Base-by-base conservation (phyloP, 2,797 vertebrate species). In the Chaunax sp. region DNA sequence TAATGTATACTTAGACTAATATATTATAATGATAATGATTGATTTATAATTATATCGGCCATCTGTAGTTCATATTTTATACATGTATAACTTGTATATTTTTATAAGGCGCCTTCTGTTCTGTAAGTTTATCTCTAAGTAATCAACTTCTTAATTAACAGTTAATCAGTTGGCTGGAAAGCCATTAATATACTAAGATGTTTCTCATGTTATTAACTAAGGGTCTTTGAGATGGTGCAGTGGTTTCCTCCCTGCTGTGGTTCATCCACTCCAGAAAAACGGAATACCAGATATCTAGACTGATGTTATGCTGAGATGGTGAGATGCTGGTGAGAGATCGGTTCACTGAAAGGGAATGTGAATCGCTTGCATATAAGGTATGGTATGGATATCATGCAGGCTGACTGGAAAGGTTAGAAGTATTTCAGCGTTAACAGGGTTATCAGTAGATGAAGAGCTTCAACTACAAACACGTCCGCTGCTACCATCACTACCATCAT, bases 331-430 rank as follows among this genome's bases (percentile, higher is more conserved):
- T 81, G 88, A 80, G 72, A 82, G 43, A 84, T 55, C 75, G 69
- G 80, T 77, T 87, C 78, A 75, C 82, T 80, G 38, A 55, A 71
- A 45, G 58, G 71, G 73, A 67, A 55, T 68, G 78, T 82, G 85
- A 89, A 82, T 67, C 74, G 83, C 74, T 84, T 73, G 81, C 67
- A 78, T 86, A 79, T 83, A 74, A 53, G 83, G 58, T 82, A 89
- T 87, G 83, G 73, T 88, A 90, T 90, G 90, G 62, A 82, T 59
- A 65, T 78, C 80, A 90, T 92, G 89, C 87, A 86, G 65, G 84
- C 80, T 74, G 74, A 69, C 73, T 74, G 70, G 44, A 40, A 57
- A n/a, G 60, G 65, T 77, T 63, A 79, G 70, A 49, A 62, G 61
- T 60, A 38, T 26, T 52, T 75, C 25, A 66, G 73, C 59, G 8